Evolutionary conservation across 2,888 invertebrate species (phyloP), one percentile per base, ranked within the genome.

Genomic region (Caenorhabditis sp.): DNA sequence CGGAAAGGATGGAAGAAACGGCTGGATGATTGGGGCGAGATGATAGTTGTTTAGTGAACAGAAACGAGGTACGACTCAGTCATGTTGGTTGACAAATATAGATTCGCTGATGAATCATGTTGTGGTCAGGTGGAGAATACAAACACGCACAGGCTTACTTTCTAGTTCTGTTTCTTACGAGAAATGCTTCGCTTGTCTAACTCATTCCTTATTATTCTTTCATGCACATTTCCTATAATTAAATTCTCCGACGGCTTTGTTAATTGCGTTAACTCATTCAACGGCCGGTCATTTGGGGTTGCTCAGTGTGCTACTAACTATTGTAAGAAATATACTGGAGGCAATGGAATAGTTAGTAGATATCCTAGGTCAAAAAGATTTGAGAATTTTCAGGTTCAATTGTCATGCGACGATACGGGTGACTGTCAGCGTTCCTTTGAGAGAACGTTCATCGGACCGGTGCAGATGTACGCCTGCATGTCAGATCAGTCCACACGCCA

Each of bases 11-110:
- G 86, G 83, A 69, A 75, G 73, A 90, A 89, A 79, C 86, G 89
- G 44, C 80, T 91, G 22, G 84, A 86, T 12, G 82, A 86, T 44
- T 91, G 90, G 90, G 88, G 89, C 16, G 88, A 89, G 35, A 87
- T 91, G 88, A 90, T 90, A 47, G 89, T 90, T 38, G 80, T 80
- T 80, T 84, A 76, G 75, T 54, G 26, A 70, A 70, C 59, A 61
- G n/a, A 31, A 31, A 66, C 64, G 59, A 79, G 66, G 75, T 80
- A 76, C 64, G 64, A 28, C n/a, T n/a, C n/a, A 49, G 47, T 28
- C 16, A 31, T 12, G 72, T n/a, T n/a, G 24, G 16, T 64, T 22
- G 22, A 54, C 61, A 80, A 74, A 72, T 68, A 68, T 72, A n/a
- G n/a, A 63, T 68, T 26, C 19, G 1, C 12, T 31, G 28, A 58